Conservation (phyloP, 2,888 invertebrate genomes). For the Tuberolachnus salignus region DNA sequence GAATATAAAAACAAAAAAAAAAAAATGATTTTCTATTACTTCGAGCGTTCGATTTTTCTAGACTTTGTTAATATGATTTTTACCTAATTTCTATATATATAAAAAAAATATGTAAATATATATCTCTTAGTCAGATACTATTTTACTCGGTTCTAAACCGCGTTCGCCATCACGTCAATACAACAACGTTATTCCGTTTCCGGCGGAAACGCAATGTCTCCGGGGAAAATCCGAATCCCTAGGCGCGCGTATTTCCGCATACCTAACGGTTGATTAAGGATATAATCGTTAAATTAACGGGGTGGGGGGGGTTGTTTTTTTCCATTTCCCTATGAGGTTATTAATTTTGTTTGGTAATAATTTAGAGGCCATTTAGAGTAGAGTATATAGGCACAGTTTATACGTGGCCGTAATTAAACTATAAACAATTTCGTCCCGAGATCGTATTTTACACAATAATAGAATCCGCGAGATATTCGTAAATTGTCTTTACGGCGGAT, state of each 20-base stretch:
- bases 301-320: neutral
- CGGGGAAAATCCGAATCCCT: constrained; percentile 9
- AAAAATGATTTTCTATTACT: too few species aligned
- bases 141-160: neutral
- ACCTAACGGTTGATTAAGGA: neutral
- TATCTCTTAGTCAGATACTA: too few species aligned
- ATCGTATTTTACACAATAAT: too few species aligned
- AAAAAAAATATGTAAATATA: too few species aligned
- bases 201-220: neutral
- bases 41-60: too few species aligned
- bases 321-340: constrained; percentile 12
- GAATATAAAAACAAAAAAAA: too few species aligned
- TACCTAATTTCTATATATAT: too few species aligned
- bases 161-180: neutral
- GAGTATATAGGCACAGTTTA: neutral
- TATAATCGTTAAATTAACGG: constrained; percentile 1
- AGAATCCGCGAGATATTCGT: too few species aligned
- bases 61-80: too few species aligned
- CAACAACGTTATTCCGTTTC: neutral
- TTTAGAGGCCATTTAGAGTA: constrained; percentile 27
- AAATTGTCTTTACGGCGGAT: too few species aligned
- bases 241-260: constrained; percentile 14
- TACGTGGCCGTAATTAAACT: too few species aligned
- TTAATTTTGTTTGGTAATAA: constrained; percentile 32
- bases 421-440: too few species aligned